These are phyloP conservation scores for Rhagophthalmus giganteus DNA, from an alignment of 2,888 invertebrate genomes.

Conservation along the genomic window DNA sequence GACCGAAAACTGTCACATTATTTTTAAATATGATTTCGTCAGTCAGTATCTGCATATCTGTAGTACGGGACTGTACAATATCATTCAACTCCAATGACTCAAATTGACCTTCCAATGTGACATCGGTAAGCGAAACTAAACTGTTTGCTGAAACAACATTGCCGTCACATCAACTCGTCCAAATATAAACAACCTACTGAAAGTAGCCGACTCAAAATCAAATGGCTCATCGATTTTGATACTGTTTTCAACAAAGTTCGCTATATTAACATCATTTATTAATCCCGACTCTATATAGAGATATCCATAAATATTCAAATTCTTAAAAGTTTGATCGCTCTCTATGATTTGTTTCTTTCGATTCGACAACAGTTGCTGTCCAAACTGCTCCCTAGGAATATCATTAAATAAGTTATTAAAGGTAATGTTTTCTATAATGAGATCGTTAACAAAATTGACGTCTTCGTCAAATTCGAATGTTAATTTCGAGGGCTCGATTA, in stretches of 20 bases:
- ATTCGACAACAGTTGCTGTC: constrained; percentile 51
- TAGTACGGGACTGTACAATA: constrained; percentile 44
- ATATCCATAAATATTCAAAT: constrained; percentile 47
- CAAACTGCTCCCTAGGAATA: constrained; percentile 52
- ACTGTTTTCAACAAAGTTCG: constrained; percentile 47
- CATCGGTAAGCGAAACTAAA: constrained; percentile 12
- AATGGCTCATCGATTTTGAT: constrained; percentile 52
- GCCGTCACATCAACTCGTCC: too few species aligned
- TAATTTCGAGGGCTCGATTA: constrained; percentile 25
- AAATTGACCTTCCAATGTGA: constrained; percentile 47
- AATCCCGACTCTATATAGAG: constrained; percentile 46
- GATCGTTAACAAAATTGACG: constrained; percentile 14
- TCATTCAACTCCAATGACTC: constrained; percentile 56
- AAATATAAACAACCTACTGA: constrained; percentile 48
- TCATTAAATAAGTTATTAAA: constrained; percentile 54
- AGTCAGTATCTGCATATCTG: constrained; percentile 37
- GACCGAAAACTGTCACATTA: constrained; percentile 44
- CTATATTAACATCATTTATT: constrained; percentile 52
- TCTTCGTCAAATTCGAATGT: constrained; percentile 19
- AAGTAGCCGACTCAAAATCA: constrained; percentile 51
- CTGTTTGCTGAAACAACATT: constrained; percentile 24
- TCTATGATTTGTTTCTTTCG: constrained; percentile 46
- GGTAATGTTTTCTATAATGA: constrained; percentile 51
- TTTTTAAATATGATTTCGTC: constrained; percentile 45
- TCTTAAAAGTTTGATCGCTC: constrained; percentile 43